Evolutionary conservation across 2,888 invertebrate genomes (phyloP).

Genomic region (Eilema depressum): DNA sequence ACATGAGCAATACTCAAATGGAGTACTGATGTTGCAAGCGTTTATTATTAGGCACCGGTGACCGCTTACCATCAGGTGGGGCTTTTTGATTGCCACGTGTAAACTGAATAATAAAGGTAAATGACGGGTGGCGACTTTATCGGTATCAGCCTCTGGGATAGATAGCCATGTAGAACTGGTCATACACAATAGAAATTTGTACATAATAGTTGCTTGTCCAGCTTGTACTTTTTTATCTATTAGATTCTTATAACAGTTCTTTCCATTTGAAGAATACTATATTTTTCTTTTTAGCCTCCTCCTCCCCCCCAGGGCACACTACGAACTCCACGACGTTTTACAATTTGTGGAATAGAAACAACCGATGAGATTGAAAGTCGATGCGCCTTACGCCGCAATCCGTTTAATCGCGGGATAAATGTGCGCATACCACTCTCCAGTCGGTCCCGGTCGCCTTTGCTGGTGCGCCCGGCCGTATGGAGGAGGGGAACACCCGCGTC

Average conservation of each 20-base stretch:
- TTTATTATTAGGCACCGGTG: neutral
- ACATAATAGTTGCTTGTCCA: neutral
- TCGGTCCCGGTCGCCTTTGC: neutral
- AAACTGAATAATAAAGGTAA: neutral
- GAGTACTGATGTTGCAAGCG: conserved; percentile 4
- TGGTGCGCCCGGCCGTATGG: neutral
- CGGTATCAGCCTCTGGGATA: neutral
- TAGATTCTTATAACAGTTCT: neutral
- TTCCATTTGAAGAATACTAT: neutral
- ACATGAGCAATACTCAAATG: neutral
- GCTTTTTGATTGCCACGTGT: neutral
- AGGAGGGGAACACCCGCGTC: neutral
- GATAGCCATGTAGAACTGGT: neutral
- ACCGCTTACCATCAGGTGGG: neutral
- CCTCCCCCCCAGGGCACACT: neutral
- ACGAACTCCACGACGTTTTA: neutral
- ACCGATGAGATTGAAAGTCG: neutral
- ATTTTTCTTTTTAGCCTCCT: neutral
- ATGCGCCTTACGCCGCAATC: neutral
- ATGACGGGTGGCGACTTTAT: neutral
- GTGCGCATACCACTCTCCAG: neutral
- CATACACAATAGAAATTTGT: neutral
- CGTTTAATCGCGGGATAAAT: neutral
- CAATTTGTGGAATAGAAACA: conserved; percentile 5
- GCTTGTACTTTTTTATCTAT: neutral